Percentiles rank a stretch among this genome's conserved stretches.
phyloP scores from a whole-genome alignment of 2,797 vertebrate species.

The Tapirus indicus region DNA sequence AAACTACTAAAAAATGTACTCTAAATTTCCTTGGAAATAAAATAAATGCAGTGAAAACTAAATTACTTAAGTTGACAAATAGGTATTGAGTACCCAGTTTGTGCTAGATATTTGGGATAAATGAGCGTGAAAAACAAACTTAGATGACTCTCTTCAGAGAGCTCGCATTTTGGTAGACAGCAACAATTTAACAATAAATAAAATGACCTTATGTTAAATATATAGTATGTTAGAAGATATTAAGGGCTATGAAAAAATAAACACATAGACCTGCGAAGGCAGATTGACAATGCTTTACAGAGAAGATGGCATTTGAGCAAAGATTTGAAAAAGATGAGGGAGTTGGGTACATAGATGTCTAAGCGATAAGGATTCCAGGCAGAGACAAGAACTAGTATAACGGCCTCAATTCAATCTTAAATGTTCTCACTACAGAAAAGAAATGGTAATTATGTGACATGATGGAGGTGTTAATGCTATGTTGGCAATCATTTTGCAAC shows the following conservation, averaged over 20 bases:
- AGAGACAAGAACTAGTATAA: not conserved
- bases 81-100: not conserved
- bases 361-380: not conserved
- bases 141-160: not conserved
- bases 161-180: not conserved
- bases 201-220: not conserved
- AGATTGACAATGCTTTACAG: not conserved
- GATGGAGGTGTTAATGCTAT: not conserved
- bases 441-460: not conserved
- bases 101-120: not conserved
- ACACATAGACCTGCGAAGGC: not conserved
- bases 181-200: not conserved
- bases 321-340: not conserved
- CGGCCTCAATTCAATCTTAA: not conserved
- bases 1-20: not conserved
- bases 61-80: not conserved
- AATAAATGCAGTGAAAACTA: not conserved
- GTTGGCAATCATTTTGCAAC: not conserved
- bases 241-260: not conserved
- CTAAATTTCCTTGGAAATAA: not conserved
- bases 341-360: not conserved
- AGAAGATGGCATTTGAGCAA: not conserved
- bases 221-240: not conserved
- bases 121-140: not conserved
- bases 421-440: not conserved